These are phyloP conservation scores for Plotosus lineatus DNA, from an alignment of 2,113 vertebrate species.

Conservation along the genomic window DNA sequence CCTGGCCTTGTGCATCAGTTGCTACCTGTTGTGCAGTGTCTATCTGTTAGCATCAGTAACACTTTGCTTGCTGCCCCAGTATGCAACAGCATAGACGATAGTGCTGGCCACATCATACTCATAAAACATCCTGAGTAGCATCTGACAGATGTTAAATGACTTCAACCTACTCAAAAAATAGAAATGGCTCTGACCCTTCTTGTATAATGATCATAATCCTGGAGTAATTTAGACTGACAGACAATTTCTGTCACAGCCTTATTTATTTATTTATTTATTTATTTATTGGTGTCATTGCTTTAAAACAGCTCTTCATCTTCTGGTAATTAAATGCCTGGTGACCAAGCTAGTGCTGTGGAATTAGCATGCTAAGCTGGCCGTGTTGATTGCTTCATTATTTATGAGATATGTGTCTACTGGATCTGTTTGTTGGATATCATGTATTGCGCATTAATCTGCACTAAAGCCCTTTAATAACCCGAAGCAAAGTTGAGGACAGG, in stretches of 20 bases:
- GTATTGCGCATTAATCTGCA: slow-evolving; percentile 55
- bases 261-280: slow-evolving; percentile 65
- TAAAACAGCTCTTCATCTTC: slow-evolving; percentile 56
- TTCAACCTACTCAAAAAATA: too few relatives aligned
- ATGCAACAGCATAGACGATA: too few relatives aligned
- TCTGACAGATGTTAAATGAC: too few relatives aligned
- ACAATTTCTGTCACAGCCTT: slow-evolving; percentile 56
- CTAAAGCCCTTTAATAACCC: slow-evolving; percentile 52
- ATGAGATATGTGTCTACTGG: slow-evolving; percentile 55
- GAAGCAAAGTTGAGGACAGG: slow-evolving; percentile 24
- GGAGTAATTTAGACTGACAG: background rate
- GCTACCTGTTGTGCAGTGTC: too few relatives aligned
- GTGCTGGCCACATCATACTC: too few relatives aligned
- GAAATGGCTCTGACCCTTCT: too few relatives aligned
- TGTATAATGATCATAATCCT: slow-evolving; percentile 28
- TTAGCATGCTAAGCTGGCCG: slow-evolving; percentile 62
- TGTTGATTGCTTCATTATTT: slow-evolving; percentile 74
- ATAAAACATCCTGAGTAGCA: too few relatives aligned
- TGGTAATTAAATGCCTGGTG: slow-evolving; percentile 63
- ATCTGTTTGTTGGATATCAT: slow-evolving; percentile 62
- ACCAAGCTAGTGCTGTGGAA: slow-evolving; percentile 56
- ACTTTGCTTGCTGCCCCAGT: too few relatives aligned
- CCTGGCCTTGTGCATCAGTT: too few relatives aligned
- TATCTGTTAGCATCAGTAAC: too few relatives aligned
- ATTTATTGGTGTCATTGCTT: slow-evolving; percentile 54